A percentile compares a stretch with the other conserved stretches of the same genome.
These are phyloP conservation scores for Anhinga anhinga DNA, from an alignment of 2,113 vertebrate genomes.

Conservation along the genomic window DNA sequence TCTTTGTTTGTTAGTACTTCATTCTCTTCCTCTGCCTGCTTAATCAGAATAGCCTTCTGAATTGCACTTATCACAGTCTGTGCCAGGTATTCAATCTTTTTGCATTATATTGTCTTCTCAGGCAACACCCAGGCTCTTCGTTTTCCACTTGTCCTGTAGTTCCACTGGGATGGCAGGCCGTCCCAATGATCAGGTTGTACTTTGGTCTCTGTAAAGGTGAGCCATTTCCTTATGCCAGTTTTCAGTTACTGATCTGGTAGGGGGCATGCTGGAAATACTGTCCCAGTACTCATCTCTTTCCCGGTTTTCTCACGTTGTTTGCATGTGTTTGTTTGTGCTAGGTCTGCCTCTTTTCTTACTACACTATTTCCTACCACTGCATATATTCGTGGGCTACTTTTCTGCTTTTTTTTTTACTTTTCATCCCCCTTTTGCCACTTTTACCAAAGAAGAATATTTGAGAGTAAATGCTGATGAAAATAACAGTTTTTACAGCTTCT, in stretches of 20 bases:
- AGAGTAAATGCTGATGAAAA: background rate
- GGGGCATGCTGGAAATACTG: background rate
- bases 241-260: background rate
- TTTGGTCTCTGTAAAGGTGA: background rate
- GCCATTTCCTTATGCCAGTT: background rate
- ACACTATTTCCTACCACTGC: background rate
- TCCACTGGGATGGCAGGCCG: background rate
- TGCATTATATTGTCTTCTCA: background rate
- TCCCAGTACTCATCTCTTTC: background rate
- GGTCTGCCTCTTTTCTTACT: background rate
- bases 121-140: background rate
- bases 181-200: background rate
- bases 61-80: background rate
- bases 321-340: background rate
- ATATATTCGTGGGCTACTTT: background rate
- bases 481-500: background rate
- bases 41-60: background rate
- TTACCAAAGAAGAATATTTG: background rate
- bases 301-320: accelerated
- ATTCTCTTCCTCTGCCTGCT: background rate
- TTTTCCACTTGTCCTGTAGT: accelerated
- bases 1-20: background rate
- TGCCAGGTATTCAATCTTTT: background rate
- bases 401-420: background rate
- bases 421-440: background rate